phyloP scores from a whole-genome alignment of 2,888 invertebrate species.

The Bibio marci region DNA sequence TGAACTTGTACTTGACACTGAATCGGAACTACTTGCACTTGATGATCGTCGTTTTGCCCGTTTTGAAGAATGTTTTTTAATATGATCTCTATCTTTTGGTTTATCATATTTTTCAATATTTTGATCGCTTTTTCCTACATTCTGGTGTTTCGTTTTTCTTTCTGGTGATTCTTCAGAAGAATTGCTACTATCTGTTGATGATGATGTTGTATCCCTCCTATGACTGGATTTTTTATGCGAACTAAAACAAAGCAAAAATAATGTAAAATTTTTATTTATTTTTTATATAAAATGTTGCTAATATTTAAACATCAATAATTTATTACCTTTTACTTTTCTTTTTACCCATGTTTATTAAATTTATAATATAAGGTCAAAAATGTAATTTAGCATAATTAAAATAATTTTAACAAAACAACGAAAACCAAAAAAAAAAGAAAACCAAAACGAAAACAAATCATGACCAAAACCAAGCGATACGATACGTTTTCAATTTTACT shows the following conservation, averaged over 20 bases:
- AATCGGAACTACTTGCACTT: neutral
- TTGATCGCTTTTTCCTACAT: neutral
- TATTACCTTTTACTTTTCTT: neutral
- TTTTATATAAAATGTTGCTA: neutral
- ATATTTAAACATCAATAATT: neutral
- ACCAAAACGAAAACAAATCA: no score
- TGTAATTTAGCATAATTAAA: neutral
- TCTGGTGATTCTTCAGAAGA: neutral
- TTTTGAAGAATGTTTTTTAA: neutral
- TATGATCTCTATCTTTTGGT: neutral
- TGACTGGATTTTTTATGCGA: neutral
- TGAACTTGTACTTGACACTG: slow-evolving; percentile 22
- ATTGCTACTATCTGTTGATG: no score
- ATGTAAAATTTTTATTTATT: neutral
- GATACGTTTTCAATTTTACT: no score
- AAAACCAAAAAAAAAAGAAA: no score
- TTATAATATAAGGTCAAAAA: neutral
- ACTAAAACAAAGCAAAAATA: neutral
- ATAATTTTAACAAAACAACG: no score
- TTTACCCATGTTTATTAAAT: neutral
- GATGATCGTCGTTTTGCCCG: neutral
- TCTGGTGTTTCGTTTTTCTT: neutral
- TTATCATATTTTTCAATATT: neutral
- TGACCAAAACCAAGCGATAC: no score
- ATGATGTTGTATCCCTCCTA: neutral